These are phyloP conservation scores for Oscheius onirici DNA, from an alignment of 2,888 invertebrate species.

Conservation along the genomic window DNA sequence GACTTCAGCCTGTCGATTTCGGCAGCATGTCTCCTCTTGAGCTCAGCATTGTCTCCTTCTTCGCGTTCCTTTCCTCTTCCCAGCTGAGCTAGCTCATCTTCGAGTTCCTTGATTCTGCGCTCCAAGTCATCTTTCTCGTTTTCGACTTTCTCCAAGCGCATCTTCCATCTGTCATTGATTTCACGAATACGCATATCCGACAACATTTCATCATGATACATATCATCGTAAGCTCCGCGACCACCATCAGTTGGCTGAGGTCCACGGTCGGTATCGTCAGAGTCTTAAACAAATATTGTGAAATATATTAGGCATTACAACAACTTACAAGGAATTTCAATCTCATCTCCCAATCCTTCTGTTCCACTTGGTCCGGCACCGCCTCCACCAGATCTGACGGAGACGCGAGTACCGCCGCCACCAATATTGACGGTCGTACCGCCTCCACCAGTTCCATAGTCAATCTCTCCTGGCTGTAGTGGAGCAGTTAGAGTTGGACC, in stretches of 20 bases:
- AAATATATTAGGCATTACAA: background rate
- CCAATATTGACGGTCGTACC: conserved; percentile 14
- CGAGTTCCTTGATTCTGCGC: conserved; percentile 63
- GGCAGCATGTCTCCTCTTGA: conserved; percentile 64
- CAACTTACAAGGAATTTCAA: conserved; percentile 41
- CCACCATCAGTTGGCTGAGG: background rate
- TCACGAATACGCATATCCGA: conserved; percentile 47
- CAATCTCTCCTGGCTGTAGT: conserved; percentile 10
- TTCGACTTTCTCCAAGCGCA: conserved; percentile 66
- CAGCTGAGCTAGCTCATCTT: conserved; percentile 65
- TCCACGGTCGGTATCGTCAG: conserved; percentile 27
- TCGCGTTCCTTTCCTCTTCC: conserved; percentile 62
- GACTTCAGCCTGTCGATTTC: conserved; percentile 67
- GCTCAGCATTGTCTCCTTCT: conserved; percentile 62
- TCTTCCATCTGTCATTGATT: conserved; percentile 69
- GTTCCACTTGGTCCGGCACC: conserved; percentile 2
- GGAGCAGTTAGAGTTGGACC: conserved; percentile 14
- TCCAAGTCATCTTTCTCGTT: conserved; percentile 70
- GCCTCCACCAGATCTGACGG: conserved; percentile 4
- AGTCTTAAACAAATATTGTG: background rate
- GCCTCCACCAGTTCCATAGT: conserved; percentile 15
- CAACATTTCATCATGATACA: conserved; percentile 65
- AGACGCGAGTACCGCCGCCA: background rate
- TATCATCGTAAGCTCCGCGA: conserved; percentile 32
- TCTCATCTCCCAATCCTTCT: conserved; percentile 34